These are phyloP conservation scores for Onthophagus sagittarius DNA, from an alignment of 2,888 invertebrate genomes.

Conservation along the genomic window DNA sequence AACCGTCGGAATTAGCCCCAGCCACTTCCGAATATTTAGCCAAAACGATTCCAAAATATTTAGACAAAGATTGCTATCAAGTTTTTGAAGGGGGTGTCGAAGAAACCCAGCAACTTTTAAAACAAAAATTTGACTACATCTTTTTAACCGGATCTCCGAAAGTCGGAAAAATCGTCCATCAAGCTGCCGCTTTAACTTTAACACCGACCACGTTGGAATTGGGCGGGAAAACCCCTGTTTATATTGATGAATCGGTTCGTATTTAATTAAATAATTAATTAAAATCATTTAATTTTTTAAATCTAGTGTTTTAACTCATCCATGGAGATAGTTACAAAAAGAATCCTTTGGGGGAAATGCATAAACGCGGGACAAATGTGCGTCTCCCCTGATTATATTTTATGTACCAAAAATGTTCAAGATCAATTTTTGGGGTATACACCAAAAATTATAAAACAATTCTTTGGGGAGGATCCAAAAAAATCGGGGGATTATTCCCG, in stretches of 20 bases:
- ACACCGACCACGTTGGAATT: slow-evolving; percentile 73
- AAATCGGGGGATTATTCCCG: slow-evolving; percentile 78
- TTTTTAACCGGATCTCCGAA: slow-evolving; percentile 68
- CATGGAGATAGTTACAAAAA: slow-evolving; percentile 51
- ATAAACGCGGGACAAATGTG: slow-evolving; percentile 93
- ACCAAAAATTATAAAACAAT: slow-evolving; percentile 66
- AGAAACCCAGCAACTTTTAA: slow-evolving; percentile 65
- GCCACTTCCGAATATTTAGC: slow-evolving; percentile 69
- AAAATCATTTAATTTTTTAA: no score
- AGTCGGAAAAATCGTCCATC: slow-evolving; percentile 66
- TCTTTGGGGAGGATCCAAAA: slow-evolving; percentile 79
- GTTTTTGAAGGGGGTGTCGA: slow-evolving; percentile 61
- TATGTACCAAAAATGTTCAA: slow-evolving; percentile 75
- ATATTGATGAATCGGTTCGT: slow-evolving; percentile 79
- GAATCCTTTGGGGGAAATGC: slow-evolving; percentile 93
- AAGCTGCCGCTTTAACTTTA: slow-evolving; percentile 65
- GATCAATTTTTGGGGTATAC: slow-evolving; percentile 47
- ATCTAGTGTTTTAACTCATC: no score
- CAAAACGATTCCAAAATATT: slow-evolving; percentile 77
- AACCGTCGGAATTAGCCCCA: slow-evolving; percentile 86
- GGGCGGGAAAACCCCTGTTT: slow-evolving; percentile 60
- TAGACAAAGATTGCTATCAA: slow-evolving; percentile 84
- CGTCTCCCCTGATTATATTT: slow-evolving; percentile 90
- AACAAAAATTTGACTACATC: slow-evolving; percentile 70
- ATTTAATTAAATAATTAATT: slow-evolving; percentile 59